These are phyloP conservation scores for Crocuta crocuta DNA, from an alignment of 2,113 vertebrate species.

Conservation along the genomic window DNA sequence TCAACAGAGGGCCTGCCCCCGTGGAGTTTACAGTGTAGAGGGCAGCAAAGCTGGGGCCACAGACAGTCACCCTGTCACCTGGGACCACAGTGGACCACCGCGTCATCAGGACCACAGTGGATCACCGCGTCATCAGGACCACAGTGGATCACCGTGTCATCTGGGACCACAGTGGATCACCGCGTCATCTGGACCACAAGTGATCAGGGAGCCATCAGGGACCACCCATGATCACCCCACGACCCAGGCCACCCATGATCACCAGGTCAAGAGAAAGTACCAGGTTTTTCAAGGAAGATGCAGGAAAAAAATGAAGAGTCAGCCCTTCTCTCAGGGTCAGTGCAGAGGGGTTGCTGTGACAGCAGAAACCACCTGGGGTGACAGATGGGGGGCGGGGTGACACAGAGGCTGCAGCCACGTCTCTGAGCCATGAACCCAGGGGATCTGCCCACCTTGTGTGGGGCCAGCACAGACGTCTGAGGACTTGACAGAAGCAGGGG, in stretches of 20 bases:
- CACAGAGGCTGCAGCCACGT: neutral
- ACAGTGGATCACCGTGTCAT: neutral
- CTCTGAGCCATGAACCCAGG: neutral
- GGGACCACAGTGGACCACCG: neutral
- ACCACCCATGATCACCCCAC: neutral
- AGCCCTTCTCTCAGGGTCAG: rapidly evolving
- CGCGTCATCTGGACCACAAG: neutral
- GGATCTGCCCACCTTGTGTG: rapidly evolving
- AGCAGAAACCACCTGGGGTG: rapidly evolving
- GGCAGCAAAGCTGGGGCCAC: neutral
- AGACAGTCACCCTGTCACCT: rapidly evolving
- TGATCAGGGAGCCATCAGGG: neutral
- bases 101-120: neutral
- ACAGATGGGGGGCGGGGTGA: neutral
- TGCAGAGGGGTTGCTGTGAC: rapidly evolving
- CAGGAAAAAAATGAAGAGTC: neutral
- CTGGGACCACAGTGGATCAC: neutral
- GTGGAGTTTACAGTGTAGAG: rapidly evolving
- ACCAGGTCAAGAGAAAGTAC: neutral
- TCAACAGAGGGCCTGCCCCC: too few relatives aligned
- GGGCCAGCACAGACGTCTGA: rapidly evolving
- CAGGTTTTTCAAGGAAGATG: neutral
- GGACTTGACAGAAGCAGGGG: neutral
- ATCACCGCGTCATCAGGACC: too few relatives aligned
- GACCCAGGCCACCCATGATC: neutral